Evolutionary conservation across 2,113 vertebrate genomes (phyloP).

Genomic region (Bambusicola thoracicus): DNA sequence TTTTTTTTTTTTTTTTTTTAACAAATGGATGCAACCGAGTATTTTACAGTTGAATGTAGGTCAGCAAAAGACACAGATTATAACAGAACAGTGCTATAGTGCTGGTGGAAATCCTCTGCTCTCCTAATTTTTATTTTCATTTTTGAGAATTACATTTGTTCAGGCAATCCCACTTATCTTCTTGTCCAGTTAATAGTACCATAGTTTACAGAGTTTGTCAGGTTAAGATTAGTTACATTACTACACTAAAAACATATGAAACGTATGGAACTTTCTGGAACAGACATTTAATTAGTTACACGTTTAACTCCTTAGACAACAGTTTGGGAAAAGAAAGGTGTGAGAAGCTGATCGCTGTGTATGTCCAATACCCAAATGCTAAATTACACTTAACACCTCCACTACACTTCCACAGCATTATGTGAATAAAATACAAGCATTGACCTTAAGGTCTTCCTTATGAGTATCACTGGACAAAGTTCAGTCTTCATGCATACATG

Average conservation of each 20-base stretch:
- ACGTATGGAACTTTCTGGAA: background rate
- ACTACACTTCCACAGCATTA: background rate
- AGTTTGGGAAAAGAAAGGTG: background rate
- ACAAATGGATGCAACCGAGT: rapidly evolving
- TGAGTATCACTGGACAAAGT: background rate
- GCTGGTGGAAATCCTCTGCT: background rate
- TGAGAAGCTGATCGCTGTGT: background rate
- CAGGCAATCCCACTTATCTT: background rate
- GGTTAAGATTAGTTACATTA: background rate
- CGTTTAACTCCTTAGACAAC: background rate
- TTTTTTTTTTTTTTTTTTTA: background rate
- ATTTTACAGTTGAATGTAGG: background rate
- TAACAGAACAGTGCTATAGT: background rate
- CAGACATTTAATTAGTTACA: background rate
- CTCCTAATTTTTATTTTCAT: background rate
- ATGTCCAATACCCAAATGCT: background rate
- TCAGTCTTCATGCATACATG: background rate
- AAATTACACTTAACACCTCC: background rate
- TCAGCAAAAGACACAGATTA: background rate
- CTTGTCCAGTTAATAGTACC: background rate
- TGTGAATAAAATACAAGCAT: background rate
- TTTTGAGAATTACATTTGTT: background rate
- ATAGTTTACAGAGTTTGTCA: background rate
- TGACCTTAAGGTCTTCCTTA: background rate
- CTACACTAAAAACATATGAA: background rate